Percentiles rank a stretch among this genome's conserved stretches.
Conservation (phyloP, 2,113 vertebrate genomes). For the Cairina moschata region DNA sequence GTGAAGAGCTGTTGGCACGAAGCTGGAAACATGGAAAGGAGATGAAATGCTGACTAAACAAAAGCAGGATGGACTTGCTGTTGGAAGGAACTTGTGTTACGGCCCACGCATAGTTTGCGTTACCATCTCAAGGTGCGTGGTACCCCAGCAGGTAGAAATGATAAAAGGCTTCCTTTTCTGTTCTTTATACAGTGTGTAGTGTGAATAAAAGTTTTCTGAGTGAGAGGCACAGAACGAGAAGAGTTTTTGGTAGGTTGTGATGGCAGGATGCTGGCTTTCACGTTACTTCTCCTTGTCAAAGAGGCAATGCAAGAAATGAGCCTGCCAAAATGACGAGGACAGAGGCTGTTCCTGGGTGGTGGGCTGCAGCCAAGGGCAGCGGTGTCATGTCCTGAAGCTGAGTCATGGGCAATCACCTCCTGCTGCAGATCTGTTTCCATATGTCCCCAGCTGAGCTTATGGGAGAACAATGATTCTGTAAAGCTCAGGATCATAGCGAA, state of each 20-base stretch:
- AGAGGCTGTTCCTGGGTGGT: not conserved
- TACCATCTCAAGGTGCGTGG: not conserved
- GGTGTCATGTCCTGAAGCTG: not conserved
- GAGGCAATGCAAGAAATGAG: not conserved
- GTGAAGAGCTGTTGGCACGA: not conserved
- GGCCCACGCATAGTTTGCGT: accelerated
- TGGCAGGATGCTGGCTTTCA: not conserved
- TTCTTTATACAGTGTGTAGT: not conserved
- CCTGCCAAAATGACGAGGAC: not conserved
- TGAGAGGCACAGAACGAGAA: not conserved
- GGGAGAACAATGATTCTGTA: not conserved
- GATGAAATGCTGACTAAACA: accelerated
- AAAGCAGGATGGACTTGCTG: not conserved
- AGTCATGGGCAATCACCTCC: not conserved
- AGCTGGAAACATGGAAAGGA: not conserved
- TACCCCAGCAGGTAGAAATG: not conserved
- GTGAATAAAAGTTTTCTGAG: not conserved
- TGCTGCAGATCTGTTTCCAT: not conserved
- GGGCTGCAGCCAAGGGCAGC: not conserved
- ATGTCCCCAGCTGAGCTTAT: not conserved
- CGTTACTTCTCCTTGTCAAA: not conserved
- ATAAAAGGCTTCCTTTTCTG: not conserved
- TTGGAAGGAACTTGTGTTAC: not conserved
- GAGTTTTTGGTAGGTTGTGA: not conserved
- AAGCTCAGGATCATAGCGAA: not conserved